Conservation (phyloP, 2,113 vertebrate genomes). For the Tapirus terrestris region DNA sequence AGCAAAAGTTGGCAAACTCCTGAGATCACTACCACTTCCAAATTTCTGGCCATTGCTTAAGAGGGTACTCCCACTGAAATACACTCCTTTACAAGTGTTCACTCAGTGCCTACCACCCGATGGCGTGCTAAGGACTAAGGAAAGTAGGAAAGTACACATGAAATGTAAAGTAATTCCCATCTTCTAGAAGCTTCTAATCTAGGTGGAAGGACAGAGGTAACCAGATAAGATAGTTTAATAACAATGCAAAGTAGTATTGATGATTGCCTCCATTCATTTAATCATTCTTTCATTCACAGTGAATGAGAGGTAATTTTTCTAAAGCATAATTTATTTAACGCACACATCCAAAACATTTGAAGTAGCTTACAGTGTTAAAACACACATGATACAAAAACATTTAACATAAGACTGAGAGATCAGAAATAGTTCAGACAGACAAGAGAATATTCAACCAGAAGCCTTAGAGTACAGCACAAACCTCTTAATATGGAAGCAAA, state of each 20-base stretch:
- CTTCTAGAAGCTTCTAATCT: background rate
- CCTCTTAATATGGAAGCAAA: background rate
- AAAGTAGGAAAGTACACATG: background rate
- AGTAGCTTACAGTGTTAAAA: background rate
- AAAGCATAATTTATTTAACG: background rate
- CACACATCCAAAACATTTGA: background rate
- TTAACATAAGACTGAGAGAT: background rate
- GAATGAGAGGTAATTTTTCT: background rate
- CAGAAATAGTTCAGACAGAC: background rate
- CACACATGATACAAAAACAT: background rate
- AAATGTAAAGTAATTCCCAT: background rate
- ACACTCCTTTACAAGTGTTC: background rate
- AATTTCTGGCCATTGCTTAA: background rate
- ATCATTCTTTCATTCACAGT: background rate
- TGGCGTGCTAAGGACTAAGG: background rate
- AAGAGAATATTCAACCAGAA: background rate
- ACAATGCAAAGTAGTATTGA: background rate
- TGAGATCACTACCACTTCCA: background rate
- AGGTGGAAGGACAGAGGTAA: background rate
- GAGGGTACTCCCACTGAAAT: background rate
- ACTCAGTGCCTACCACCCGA: background rate
- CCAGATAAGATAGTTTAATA: background rate
- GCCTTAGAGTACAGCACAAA: background rate
- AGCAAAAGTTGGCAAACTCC: background rate
- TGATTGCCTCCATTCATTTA: background rate